Conservation (phyloP, 1,140 invertebrate genomes). For the Littorina saxatilis region DNA sequence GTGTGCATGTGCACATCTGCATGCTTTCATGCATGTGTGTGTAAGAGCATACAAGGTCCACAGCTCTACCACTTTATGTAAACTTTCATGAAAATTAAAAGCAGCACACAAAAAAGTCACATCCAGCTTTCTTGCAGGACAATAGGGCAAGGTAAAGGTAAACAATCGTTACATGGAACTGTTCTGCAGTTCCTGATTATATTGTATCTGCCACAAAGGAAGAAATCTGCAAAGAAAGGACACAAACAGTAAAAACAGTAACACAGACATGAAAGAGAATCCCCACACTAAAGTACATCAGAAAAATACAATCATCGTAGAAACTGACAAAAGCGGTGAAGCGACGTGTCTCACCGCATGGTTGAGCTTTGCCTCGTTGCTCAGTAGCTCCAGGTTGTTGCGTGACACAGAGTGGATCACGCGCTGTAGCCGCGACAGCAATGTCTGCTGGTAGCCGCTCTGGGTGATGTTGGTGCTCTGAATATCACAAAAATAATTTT, state of each 20-base stretch:
- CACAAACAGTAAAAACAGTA: background rate
- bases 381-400: constrained; percentile 59
- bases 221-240: no score
- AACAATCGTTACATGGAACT: no score
- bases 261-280: background rate
- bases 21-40: no score
- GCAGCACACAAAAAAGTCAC: no score
- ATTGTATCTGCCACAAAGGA: no score
- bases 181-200: no score
- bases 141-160: no score
- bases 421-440: constrained; percentile 59
- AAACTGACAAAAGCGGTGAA: background rate
- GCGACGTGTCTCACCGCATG: constrained; percentile 53
- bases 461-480: constrained; percentile 32
- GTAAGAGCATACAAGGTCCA: no score
- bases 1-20: no score
- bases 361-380: constrained; percentile 66
- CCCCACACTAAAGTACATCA: background rate
- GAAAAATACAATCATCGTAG: background rate
- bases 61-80: no score
- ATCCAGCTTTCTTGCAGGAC: no score
- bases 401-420: constrained; percentile 64
- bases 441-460: constrained; percentile 51
- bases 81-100: no score
- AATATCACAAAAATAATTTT: background rate